Evolutionary conservation across 2,113 vertebrate species (phyloP), one percentile per base, ranked within the genome.

Genomic region (Sebastes fasciatus): DNA sequence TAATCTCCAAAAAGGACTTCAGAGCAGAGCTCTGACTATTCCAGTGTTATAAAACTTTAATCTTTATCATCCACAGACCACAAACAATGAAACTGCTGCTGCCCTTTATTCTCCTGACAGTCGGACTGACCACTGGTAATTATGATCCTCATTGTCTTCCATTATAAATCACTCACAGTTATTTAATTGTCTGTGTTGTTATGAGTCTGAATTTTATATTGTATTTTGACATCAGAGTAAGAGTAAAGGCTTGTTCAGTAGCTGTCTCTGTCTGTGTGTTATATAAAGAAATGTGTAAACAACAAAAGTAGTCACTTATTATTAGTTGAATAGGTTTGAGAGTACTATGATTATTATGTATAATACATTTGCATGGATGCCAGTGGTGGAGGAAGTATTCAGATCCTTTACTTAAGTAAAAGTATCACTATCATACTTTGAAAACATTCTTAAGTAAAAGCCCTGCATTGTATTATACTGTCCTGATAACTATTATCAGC

Each of bases 81-180:
- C 26, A 81, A 34, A 78, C 62, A 45, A 94, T 94, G 90, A 91
- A 71, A 65, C 71, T 49, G 54, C 45, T 86, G 14, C 69, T 94
- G 52, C 54, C 42, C 21, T 88, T 75, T 64, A 4, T 80, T 42
- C 79, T 92, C 34, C 81, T 93, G 74, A 83, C 89, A 23, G 73
- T 83, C 3, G 77, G 64, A 64, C 62, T 86, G 55, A 82, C 64
- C 57, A 58, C 67, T 66, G 94, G 94, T 95, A 90, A 88, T 52
- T 19, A 55, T 52, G 0, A 61, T 48, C 34, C 1, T 42, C 2
- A 42, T 5, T 68, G 1, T 10, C 11, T 72, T 61, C 1, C n/a
- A 17, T 57, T 21, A 26, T 11, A 40, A 54, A 48, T 17, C 0
- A 48, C 26, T 82, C 13, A 26, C 6, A 4, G 34, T 26, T 54